Percentiles rank a stretch among this genome's conserved stretches.
Conservation (phyloP, 2,888 invertebrate species). For the Callinectes sapidus region DNA sequence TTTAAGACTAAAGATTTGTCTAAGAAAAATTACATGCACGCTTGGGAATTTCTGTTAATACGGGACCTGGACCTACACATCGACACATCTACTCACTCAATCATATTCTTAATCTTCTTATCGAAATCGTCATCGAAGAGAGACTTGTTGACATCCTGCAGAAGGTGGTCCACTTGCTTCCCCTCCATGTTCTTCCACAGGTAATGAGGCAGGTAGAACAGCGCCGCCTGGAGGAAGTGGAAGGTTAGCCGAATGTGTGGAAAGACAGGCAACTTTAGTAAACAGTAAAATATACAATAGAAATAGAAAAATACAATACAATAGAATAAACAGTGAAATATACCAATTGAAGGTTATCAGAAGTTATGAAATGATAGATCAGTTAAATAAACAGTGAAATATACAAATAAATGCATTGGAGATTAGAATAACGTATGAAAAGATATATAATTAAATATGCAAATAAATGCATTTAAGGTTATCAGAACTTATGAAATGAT, state of each 20-base stretch:
- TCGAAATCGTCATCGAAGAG: constrained; percentile 62
- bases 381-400: background rate
- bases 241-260: background rate
- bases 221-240: constrained; percentile 57
- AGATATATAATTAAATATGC: no score
- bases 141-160: constrained; percentile 69
- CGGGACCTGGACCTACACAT: no score
- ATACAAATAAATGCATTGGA: no score
- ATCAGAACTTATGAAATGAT: no score
- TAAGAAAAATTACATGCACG: no score
- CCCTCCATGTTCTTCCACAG: constrained; percentile 72
- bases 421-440: no score
- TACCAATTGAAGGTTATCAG: no score
- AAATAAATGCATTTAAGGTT: no score
- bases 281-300: background rate
- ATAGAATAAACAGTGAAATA: background rate
- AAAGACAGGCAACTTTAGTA: background rate
- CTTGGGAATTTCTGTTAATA: no score
- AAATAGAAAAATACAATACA: background rate
- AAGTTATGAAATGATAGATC: no score
- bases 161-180: constrained; percentile 68
- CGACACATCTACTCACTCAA: constrained; percentile 56
- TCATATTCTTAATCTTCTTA: constrained; percentile 67
- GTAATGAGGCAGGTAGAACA: constrained; percentile 72
- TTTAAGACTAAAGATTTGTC: no score